A percentile compares a stretch with the other conserved stretches of the same genome.
These are phyloP conservation scores for Turritopsis dohrnii DNA, from an alignment of 30 jellyfish, hydroid and myxozoan species.

Conservation along the genomic window DNA sequence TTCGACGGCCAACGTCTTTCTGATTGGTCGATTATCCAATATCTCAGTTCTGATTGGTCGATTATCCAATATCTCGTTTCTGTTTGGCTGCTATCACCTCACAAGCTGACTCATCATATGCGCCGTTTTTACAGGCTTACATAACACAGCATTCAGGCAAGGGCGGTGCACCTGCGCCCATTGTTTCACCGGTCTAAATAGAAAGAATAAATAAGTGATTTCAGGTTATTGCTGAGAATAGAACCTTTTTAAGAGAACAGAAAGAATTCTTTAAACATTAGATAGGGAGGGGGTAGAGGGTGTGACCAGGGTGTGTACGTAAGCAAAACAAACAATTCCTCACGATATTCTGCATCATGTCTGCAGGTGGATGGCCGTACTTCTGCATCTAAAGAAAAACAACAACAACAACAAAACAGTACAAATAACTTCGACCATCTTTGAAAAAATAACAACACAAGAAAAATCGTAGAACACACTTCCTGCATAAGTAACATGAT, in stretches of 20 bases:
- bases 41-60: not conserved
- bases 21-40: not conserved
- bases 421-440: too few species aligned
- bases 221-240: too few species aligned
- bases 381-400: slow-evolving; percentile 64
- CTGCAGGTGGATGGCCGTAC: slow-evolving; percentile 93
- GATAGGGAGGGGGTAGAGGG: not conserved
- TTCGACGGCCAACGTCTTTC: not conserved
- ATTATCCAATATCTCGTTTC: too few species aligned
- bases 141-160: not conserved
- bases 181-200: not conserved
- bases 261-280: not conserved
- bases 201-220: not conserved
- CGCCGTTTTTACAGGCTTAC: not conserved
- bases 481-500: slow-evolving; percentile 74
- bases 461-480: too few species aligned
- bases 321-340: slow-evolving; percentile 22
- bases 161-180: not conserved
- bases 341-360: slow-evolving; percentile 60
- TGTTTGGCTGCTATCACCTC: not conserved
- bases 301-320: not conserved
- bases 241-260: too few species aligned
- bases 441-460: too few species aligned
- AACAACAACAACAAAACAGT: not conserved
- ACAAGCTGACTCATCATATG: not conserved